Conservation (phyloP, 2,797 vertebrate species). For the Heterohyrax brucei region DNA sequence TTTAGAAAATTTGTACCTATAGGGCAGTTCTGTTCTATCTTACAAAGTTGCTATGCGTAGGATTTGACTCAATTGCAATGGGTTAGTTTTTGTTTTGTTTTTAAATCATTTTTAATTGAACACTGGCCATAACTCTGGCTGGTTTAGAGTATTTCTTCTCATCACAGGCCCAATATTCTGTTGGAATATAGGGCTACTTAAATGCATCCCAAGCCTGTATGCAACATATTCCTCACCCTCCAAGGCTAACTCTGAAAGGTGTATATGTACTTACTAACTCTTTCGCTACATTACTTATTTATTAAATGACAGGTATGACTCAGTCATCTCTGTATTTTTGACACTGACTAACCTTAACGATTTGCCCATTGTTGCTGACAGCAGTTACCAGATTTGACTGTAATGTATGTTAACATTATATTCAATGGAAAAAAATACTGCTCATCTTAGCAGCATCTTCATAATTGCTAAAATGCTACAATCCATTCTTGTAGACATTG, state of each 20-base stretch:
- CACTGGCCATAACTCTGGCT: not conserved
- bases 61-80: too few species aligned
- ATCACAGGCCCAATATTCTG: rapidly evolving
- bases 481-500: too few species aligned
- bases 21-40: too few species aligned
- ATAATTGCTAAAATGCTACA: too few species aligned
- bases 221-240: not conserved
- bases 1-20: not conserved
- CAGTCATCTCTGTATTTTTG: not conserved
- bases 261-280: not conserved
- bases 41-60: too few species aligned
- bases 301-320: not conserved
- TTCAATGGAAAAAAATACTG: too few species aligned
- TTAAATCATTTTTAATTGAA: not conserved
- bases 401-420: too few species aligned
- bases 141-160: not conserved
- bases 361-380: not conserved
- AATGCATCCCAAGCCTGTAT: rapidly evolving
- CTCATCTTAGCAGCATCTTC: too few species aligned
- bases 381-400: not conserved
- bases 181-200: not conserved
- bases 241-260: not conserved
- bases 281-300: not conserved
- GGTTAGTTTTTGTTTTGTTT: too few species aligned
- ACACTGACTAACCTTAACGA: not conserved